A percentile compares a stretch with the other conserved stretches of the same genome.
Conservation (phyloP, 2,797 vertebrate species). For the Coranthus polyacanthus region DNA sequence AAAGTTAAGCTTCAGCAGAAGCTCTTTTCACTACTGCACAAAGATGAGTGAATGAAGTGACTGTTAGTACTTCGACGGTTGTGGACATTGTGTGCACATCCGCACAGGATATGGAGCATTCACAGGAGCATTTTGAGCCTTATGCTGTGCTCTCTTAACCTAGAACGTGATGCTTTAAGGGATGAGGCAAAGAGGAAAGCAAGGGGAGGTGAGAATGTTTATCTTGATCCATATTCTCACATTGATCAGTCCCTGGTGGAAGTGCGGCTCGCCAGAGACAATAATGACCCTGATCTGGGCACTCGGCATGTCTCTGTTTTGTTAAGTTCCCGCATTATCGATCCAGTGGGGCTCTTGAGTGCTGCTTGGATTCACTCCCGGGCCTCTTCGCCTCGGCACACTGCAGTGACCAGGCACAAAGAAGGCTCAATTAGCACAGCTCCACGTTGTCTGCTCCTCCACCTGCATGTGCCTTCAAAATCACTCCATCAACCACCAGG, state of each 20-base stretch:
- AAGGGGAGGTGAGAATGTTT: slow-evolving; percentile 71
- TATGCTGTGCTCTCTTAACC: slow-evolving; percentile 18
- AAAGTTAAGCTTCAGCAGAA: no score
- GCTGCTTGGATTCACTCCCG: slow-evolving; percentile 81
- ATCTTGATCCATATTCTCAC: slow-evolving; percentile 83
- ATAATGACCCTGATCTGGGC: slow-evolving; percentile 84
- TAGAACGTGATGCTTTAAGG: slow-evolving; percentile 30
- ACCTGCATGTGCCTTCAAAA: slow-evolving; percentile 71
- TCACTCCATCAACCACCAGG: slow-evolving; percentile 74
- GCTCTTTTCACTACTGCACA: background rate
- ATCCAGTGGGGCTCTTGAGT: slow-evolving; percentile 82
- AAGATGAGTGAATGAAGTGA: background rate
- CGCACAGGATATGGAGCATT: background rate
- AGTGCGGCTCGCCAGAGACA: slow-evolving; percentile 78
- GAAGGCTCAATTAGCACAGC: slow-evolving; percentile 85
- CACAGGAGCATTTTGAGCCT: slow-evolving; percentile 22
- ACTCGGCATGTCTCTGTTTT: slow-evolving; percentile 84
- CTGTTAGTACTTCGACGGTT: background rate
- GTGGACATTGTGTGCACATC: slow-evolving; percentile 16
- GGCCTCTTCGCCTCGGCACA: slow-evolving; percentile 73
- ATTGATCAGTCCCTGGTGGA: slow-evolving; percentile 83
- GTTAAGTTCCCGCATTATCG: slow-evolving; percentile 84
- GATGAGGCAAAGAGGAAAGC: slow-evolving; percentile 43
- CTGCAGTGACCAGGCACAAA: slow-evolving; percentile 84
- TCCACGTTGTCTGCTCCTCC: slow-evolving; percentile 66